phyloP scores from a whole-genome alignment of 2,888 invertebrate genomes.

The Tetragonisca angustula region DNA sequence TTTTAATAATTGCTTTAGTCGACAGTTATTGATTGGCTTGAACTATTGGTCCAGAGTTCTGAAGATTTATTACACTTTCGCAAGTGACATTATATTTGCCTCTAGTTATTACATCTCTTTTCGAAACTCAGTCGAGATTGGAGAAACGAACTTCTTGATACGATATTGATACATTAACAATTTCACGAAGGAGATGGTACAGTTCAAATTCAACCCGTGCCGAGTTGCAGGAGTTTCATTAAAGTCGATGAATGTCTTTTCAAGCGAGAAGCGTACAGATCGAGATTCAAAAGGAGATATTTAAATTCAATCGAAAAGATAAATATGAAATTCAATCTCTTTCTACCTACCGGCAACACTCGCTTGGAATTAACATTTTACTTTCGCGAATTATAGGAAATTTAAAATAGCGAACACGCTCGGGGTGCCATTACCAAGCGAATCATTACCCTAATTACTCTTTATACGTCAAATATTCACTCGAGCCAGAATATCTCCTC shows the following conservation, averaged over 20 bases:
- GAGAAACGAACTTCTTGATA: neutral
- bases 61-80: neutral
- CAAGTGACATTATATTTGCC: too few relatives aligned
- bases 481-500: neutral
- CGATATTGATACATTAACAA: neutral
- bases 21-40: too few relatives aligned
- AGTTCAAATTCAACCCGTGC: neutral
- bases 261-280: neutral
- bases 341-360: neutral
- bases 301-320: neutral
- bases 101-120: neutral
- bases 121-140: neutral
- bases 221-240: neutral
- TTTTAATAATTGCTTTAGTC: too few relatives aligned
- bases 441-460: conserved; percentile 14
- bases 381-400: neutral
- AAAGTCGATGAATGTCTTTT: neutral
- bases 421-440: neutral
- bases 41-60: too few relatives aligned
- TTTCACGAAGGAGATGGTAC: neutral
- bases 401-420: neutral
- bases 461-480: neutral
- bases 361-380: neutral
- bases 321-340: neutral
- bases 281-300: neutral